Conservation (phyloP, 1,140 invertebrate genomes). For the Palaemon carinicauda region DNA sequence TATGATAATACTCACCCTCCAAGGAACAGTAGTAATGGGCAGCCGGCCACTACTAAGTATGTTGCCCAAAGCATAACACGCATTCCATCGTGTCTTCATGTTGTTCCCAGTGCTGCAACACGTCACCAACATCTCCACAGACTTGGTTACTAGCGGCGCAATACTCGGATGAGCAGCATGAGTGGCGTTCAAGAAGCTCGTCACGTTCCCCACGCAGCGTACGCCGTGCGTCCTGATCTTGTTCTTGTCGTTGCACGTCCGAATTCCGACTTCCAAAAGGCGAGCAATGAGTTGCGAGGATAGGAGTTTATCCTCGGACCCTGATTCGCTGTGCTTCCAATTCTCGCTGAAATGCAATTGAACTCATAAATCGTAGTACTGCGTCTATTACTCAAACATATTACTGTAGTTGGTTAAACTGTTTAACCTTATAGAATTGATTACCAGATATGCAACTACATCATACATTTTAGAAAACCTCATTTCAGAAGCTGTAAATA, state of each 20-base stretch:
- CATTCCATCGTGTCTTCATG: conserved; percentile 90
- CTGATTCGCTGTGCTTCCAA: neutral
- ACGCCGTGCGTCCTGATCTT: conserved; percentile 80
- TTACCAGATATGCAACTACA: too few species aligned
- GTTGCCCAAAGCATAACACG: conserved; percentile 85
- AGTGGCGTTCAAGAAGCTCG: conserved; percentile 68
- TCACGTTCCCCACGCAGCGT: conserved; percentile 80
- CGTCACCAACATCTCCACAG: conserved; percentile 72
- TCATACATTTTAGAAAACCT: too few species aligned
- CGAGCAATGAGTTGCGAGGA: neutral
- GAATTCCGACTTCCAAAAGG: conserved; percentile 28
- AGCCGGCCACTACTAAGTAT: conserved; percentile 74
- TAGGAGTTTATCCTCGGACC: neutral
- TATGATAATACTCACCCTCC: conserved; percentile 66
- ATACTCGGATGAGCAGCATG: conserved; percentile 63
- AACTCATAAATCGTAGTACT: neutral
- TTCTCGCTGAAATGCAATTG: conserved; percentile 7
- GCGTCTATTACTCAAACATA: neutral
- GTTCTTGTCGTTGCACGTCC: conserved; percentile 52
- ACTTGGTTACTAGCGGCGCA: conserved; percentile 66
- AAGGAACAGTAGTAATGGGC: conserved; percentile 67
- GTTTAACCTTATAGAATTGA: neutral
- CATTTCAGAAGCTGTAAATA: too few species aligned
- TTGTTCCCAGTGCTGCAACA: conserved; percentile 75
- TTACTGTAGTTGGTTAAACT: neutral